Conservation (phyloP, 2,797 vertebrate genomes). For the Lycodopsis pacificus region DNA sequence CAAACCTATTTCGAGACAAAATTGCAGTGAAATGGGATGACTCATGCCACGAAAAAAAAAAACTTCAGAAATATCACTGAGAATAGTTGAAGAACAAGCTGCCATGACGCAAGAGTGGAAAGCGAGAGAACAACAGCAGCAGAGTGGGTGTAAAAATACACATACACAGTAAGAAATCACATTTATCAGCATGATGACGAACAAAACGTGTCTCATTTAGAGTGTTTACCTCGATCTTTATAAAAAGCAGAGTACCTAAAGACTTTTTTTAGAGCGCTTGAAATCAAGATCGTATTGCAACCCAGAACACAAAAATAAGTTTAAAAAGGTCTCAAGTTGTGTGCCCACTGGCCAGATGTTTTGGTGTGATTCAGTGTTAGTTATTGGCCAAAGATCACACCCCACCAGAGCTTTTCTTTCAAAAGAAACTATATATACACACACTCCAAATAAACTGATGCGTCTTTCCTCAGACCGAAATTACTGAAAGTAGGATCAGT, state of each 20-base stretch:
- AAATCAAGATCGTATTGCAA: slow-evolving; percentile 15
- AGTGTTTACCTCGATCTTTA: slow-evolving; percentile 13
- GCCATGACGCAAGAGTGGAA: slow-evolving; percentile 60
- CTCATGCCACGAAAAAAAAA: slow-evolving; percentile 56
- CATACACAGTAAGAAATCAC: slow-evolving; percentile 25
- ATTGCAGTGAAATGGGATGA: slow-evolving; percentile 62
- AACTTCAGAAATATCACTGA: slow-evolving; percentile 60
- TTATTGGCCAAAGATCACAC: neutral
- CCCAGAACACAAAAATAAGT: neutral
- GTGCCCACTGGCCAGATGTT: neutral
- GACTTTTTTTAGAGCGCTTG: neutral
- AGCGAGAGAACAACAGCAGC: slow-evolving; percentile 35
- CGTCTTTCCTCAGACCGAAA: neutral
- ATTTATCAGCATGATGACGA: slow-evolving; percentile 30
- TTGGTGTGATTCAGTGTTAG: slow-evolving; percentile 3
- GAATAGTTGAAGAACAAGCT: slow-evolving; percentile 49
- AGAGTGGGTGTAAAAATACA: slow-evolving; percentile 58
- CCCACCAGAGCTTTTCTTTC: neutral
- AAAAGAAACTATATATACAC: neutral
- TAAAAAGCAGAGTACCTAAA: slow-evolving; percentile 9
- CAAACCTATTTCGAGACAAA: slow-evolving; percentile 64
- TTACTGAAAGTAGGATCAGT: neutral
- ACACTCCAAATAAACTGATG: neutral
- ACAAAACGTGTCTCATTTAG: slow-evolving; percentile 26
- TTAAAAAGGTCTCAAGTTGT: neutral